Evolutionary conservation across 2,797 vertebrate genomes (phyloP).

Genomic region (Rhodeus uyekii): DNA sequence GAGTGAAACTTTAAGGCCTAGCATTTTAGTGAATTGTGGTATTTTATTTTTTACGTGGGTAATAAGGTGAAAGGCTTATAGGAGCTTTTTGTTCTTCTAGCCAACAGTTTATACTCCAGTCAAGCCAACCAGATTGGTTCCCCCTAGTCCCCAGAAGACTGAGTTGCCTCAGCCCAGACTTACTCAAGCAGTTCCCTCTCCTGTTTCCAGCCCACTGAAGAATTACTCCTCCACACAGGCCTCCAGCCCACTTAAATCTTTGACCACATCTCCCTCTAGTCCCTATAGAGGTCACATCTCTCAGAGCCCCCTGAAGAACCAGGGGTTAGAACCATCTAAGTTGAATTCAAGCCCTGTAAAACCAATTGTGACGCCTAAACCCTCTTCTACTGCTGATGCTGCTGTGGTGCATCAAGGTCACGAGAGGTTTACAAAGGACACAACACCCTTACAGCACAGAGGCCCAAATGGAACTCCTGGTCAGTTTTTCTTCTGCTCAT

Average conservation of each 20-base stretch:
- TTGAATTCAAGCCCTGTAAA: conserved; percentile 66
- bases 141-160: conserved; percentile 63
- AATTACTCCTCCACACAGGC: conserved; percentile 52
- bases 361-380: conserved; percentile 64
- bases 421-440: conserved; percentile 70
- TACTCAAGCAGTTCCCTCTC: conserved; percentile 15
- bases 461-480: conserved; percentile 75
- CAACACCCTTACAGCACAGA: conserved; percentile 72
- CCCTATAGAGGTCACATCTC: conserved; percentile 31
- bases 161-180: conserved; percentile 55
- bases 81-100: conserved; percentile 50
- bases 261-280: conserved; percentile 11
- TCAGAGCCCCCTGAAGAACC: conserved; percentile 73
- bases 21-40: not conserved
- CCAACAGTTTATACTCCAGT: conserved; percentile 62
- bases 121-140: conserved; percentile 60
- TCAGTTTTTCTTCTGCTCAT: conserved; percentile 57
- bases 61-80: not conserved
- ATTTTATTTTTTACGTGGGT: not conserved
- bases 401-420: conserved; percentile 53
- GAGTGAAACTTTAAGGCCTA: too few species aligned
- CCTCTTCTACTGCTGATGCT: conserved; percentile 49
- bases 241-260: conserved; percentile 41
- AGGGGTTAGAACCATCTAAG: conserved; percentile 52
- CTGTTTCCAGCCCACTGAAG: conserved; percentile 56